phyloP scores from a whole-genome alignment of 30 jellyfish, hydroid and myxozoan species.

The Turritopsis rubra region DNA sequence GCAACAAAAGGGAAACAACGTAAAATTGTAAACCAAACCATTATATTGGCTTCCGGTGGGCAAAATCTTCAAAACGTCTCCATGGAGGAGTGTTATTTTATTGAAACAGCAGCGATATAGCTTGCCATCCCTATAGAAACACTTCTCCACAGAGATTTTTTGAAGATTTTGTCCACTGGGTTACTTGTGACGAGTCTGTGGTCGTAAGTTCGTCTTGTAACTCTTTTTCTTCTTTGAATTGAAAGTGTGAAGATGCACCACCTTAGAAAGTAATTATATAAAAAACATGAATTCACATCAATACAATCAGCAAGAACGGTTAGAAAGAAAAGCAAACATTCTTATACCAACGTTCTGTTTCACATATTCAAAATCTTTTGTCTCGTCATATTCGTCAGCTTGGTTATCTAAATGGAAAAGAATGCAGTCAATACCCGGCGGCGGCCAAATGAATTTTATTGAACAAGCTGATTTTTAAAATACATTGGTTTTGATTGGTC shows the following conservation, averaged over 20 bases:
- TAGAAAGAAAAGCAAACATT: not conserved
- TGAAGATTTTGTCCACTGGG: not conserved
- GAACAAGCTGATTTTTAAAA: too few relatives aligned
- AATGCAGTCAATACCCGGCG: not conserved
- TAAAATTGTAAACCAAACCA: too few relatives aligned
- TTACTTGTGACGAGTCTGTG: not conserved
- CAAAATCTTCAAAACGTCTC: too few relatives aligned
- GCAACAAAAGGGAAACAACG: too few relatives aligned
- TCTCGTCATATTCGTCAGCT: not conserved
- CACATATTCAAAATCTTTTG: not conserved
- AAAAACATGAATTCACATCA: not conserved
- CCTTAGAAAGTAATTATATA: not conserved
- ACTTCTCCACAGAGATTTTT: not conserved
- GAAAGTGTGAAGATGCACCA: conserved; percentile 18
- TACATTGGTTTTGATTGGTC: not conserved
- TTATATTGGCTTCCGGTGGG: too few relatives aligned
- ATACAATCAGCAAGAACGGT: too few relatives aligned
- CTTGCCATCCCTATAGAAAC: not conserved
- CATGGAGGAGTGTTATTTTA: too few relatives aligned
- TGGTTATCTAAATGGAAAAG: not conserved
- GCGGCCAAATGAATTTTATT: too few relatives aligned
- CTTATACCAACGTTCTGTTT: not conserved
- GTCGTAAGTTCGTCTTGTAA: not conserved
- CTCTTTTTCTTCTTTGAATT: not conserved
- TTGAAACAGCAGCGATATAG: not conserved